Conservation (phyloP, 2,113 vertebrate genomes). For the Alectura lathami region DNA sequence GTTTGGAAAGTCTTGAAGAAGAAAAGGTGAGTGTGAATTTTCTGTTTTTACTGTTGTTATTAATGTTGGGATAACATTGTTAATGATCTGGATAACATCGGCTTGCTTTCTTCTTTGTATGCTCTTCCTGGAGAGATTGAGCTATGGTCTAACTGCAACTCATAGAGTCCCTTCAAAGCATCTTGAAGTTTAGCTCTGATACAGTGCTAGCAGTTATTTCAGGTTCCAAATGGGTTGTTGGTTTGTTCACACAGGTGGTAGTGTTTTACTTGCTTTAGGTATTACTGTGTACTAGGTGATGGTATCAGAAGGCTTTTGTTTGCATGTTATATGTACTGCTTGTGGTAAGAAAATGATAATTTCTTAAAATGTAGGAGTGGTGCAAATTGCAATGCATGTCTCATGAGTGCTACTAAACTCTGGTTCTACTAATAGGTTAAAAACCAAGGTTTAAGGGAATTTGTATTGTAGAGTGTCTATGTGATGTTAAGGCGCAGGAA, state of each 20-base stretch:
- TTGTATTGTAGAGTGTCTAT: background rate
- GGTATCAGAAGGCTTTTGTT: background rate
- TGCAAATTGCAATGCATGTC: background rate
- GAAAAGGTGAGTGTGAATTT: background rate
- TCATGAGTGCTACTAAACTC: background rate
- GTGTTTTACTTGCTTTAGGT: background rate
- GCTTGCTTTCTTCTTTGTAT: background rate
- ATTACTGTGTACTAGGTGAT: background rate
- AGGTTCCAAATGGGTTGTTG: background rate
- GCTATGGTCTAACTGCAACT: background rate
- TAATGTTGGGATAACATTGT: background rate
- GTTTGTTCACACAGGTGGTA: background rate
- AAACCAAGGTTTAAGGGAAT: background rate
- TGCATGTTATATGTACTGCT: fast-evolving
- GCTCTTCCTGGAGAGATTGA: background rate
- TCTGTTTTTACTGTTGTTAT: background rate
- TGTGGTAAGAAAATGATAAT: background rate
- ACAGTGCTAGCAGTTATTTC: background rate
- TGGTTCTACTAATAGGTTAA: background rate
- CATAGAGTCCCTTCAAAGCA: background rate
- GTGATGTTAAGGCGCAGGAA: background rate
- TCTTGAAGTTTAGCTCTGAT: background rate
- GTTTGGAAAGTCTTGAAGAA: fast-evolving
- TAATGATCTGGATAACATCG: fast-evolving
- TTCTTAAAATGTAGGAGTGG: background rate